phyloP scores from a whole-genome alignment of 2,113 vertebrate species.

The Gallinago jamesoni region DNA sequence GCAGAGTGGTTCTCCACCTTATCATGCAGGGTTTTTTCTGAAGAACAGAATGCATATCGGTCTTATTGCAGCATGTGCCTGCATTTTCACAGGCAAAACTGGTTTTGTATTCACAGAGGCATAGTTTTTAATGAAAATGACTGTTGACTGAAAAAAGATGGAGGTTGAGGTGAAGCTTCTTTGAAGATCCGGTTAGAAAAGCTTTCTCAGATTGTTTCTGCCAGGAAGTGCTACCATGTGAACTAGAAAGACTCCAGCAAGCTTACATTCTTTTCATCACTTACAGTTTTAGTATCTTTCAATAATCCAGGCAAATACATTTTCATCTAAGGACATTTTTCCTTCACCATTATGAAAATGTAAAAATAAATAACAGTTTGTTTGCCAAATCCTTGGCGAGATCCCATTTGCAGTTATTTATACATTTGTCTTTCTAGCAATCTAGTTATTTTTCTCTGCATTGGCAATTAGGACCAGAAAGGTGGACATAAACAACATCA shows the following conservation, averaged over 20 bases:
- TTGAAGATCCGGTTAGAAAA: neutral
- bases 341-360: neutral
- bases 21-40: neutral
- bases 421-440: neutral
- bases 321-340: neutral
- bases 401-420: neutral
- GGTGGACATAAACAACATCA: neutral
- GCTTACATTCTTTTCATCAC: neutral
- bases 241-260: neutral
- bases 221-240: neutral
- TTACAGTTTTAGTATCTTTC: neutral
- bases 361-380: neutral
- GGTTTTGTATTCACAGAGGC: neutral
- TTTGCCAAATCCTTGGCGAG: neutral
- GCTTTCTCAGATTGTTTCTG: neutral
- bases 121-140: neutral
- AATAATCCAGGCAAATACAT: neutral
- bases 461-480: neutral
- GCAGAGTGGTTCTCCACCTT: neutral
- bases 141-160: neutral
- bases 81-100: neutral
- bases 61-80: neutral
- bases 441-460: neutral
- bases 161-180: neutral
- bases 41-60: neutral